These are phyloP conservation scores for Aromia moschata DNA, from an alignment of 2,888 invertebrate genomes.

Conservation along the genomic window DNA sequence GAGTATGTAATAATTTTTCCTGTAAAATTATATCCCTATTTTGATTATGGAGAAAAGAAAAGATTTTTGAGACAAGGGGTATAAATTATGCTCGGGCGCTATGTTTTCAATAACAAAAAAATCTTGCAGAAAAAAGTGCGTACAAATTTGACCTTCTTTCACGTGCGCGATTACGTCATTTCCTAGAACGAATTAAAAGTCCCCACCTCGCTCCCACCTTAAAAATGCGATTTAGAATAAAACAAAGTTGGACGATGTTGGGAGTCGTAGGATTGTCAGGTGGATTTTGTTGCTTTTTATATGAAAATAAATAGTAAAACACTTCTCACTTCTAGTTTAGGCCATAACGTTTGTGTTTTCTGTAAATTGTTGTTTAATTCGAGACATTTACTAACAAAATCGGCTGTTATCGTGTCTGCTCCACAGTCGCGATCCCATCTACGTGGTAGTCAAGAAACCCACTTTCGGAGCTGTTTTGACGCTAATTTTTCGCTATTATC, in stretches of 20 bases:
- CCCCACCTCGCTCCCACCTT: conserved; percentile 4
- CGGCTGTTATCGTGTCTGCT: conserved; percentile 16
- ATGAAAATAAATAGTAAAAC: neutral
- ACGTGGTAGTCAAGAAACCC: conserved; percentile 16
- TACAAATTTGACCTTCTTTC: conserved; percentile 1
- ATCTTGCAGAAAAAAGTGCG: conserved; percentile 1
- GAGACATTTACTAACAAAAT: conserved; percentile 8
- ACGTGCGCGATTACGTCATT: conserved; percentile 19
- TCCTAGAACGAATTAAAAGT: conserved; percentile 8
- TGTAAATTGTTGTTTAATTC: neutral
- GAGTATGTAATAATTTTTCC: no score
- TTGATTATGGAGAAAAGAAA: no score
- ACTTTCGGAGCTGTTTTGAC: conserved; percentile 13
- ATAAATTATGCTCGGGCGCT: no score
- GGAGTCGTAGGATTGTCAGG: neutral
- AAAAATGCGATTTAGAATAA: neutral
- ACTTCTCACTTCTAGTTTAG: no score
- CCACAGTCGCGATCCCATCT: conserved; percentile 4
- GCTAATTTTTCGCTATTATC: conserved; percentile 10
- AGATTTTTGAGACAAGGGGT: no score
- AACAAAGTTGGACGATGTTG: neutral
- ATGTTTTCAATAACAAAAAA: no score
- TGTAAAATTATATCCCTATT: no score
- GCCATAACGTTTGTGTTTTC: neutral
- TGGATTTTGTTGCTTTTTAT: neutral